Conservation (phyloP, 1,140 invertebrate genomes). For the Saccostrea cuccullata region DNA sequence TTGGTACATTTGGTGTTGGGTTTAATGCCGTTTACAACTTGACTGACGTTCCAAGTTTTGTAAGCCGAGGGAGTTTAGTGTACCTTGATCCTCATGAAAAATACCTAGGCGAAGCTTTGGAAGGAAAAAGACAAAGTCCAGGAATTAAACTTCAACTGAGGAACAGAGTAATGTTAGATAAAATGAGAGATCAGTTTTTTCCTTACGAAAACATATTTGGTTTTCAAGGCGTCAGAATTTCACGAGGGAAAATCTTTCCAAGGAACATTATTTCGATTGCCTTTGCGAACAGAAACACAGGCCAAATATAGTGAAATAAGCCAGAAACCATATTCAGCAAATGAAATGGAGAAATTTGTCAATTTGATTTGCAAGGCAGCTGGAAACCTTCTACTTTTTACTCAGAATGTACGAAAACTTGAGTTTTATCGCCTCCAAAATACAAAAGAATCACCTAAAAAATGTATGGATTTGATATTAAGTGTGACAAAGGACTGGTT, state of each 20-base stretch:
- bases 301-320: conserved; percentile 69
- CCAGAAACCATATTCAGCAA: conserved; percentile 60
- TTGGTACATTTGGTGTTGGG: conserved; percentile 74
- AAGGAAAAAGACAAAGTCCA: conserved; percentile 41
- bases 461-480: not conserved
- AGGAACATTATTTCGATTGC: conserved; percentile 75
- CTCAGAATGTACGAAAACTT: conserved; percentile 69
- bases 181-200: not conserved
- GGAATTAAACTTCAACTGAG: conserved; percentile 57
- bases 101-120: conserved; percentile 64
- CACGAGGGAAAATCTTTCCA: not conserved
- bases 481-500: not conserved
- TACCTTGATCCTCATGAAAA: conserved; percentile 75
- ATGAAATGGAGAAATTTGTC: conserved; percentile 64
- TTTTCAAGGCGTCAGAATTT: not conserved
- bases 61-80: conserved; percentile 70
- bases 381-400: conserved; percentile 71
- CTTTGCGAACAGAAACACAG: conserved; percentile 66
- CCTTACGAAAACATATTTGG: conserved; percentile 4
- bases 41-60: conserved; percentile 76
- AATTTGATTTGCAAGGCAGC: conserved; percentile 59
- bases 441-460: not conserved
- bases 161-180: not conserved
- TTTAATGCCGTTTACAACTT: conserved; percentile 76
- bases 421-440: not conserved